Percentiles rank a stretch among this genome's conserved stretches.
Conservation (phyloP, 2,113 vertebrate species). For the Gallinago paraguaiae region DNA sequence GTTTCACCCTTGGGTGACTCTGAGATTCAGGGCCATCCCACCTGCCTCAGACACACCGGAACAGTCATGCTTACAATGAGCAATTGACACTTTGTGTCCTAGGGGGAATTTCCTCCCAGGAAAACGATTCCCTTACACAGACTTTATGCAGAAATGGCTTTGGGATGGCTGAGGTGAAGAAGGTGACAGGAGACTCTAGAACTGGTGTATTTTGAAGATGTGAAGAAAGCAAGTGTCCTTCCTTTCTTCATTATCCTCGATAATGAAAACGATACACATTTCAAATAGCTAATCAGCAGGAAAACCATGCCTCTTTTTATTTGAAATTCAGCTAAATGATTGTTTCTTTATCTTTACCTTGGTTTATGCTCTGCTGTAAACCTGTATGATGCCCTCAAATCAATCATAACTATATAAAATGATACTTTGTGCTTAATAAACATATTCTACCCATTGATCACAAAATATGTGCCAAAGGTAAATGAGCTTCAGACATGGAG, state of each 20-base stretch:
- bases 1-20: neutral
- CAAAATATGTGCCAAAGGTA: neutral
- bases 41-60: neutral
- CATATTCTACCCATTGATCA: neutral
- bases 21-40: neutral
- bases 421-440: neutral
- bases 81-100: neutral
- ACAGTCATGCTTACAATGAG: rapidly evolving
- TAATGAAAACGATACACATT: neutral
- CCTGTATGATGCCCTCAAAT: neutral
- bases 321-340: neutral
- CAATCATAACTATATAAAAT: constrained; percentile 1
- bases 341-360: neutral
- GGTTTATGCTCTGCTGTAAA: neutral
- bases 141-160: neutral
- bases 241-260: neutral
- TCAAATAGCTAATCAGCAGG: neutral
- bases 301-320: neutral
- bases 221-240: neutral
- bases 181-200: neutral
- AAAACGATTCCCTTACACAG: neutral
- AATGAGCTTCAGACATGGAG: neutral
- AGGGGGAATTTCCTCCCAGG: neutral
- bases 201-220: neutral
- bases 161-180: neutral